Percentiles rank a stretch among this genome's conserved stretches.
These are phyloP conservation scores for Siderastrea siderea DNA, from an alignment of 92 coral and sea anemone genomes.

Conservation along the genomic window DNA sequence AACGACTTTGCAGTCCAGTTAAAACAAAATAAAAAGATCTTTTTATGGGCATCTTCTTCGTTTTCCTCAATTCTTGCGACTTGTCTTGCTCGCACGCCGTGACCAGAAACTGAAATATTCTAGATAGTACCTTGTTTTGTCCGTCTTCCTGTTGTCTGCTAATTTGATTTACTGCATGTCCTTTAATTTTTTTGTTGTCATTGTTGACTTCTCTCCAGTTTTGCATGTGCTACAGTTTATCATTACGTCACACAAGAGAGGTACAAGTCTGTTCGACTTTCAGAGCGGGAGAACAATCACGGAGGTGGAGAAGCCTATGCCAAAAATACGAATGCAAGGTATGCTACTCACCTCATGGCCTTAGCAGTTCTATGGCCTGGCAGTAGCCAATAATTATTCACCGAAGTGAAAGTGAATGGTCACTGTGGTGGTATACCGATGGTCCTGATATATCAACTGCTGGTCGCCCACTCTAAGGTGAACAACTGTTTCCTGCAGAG, in stretches of 20 bases:
- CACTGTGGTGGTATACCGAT: not conserved
- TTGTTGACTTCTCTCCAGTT: constrained; percentile 2
- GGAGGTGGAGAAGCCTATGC: constrained; percentile 71
- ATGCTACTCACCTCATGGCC: not conserved
- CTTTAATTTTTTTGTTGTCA: too few species aligned
- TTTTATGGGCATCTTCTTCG: too few species aligned
- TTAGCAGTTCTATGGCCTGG: not conserved
- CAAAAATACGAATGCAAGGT: constrained; percentile 75
- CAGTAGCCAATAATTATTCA: not conserved
- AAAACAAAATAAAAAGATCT: too few species aligned
- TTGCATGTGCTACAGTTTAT: constrained; percentile 32
- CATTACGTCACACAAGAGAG: constrained; percentile 61
- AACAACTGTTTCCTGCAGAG: too few species aligned
- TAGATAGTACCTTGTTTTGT: not conserved
- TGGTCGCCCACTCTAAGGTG: too few species aligned
- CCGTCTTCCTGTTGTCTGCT: not conserved
- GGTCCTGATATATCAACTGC: too few species aligned
- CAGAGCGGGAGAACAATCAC: constrained; percentile 69
- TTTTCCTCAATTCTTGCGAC: too few species aligned
- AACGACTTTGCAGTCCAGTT: too few species aligned
- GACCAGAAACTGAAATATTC: too few species aligned
- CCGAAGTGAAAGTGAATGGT: not conserved
- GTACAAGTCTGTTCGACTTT: constrained; percentile 45
- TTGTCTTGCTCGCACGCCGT: too few species aligned
- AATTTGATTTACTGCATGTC: too few species aligned